Base-by-base conservation (phyloP, 2,797 vertebrate species). In the Gouania willdenowi region DNA sequence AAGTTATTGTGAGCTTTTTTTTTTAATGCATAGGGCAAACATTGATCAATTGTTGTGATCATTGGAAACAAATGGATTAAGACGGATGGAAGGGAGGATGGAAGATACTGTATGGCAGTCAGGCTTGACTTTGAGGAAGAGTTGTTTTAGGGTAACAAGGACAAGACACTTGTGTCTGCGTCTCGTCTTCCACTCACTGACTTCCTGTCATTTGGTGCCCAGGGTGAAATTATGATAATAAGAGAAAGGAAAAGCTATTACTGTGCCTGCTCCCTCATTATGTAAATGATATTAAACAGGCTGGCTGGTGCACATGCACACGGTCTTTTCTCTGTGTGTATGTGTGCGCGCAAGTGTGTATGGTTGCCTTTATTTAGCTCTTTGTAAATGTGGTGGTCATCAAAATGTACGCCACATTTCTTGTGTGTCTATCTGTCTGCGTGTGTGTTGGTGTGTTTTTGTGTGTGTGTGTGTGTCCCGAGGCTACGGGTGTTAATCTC, bases 151-250 rank as follows among this genome's bases (percentile, higher is more conserved):
- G 83, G 91, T 89, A 94, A 88, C 90, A 91, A 94, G 94, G 91
- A 93, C 91, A 91, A 88, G 66, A 73, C 76, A 54, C 46, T 6
- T 51, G 62, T 50, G 33, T 68, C 49, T 66, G 20, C 59, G 62
- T 48, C 30, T 26, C 43, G 22, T 33, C 31, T 41, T 34, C 46
- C 20, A 45, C 53, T 57, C 60, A 70, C 66, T 68, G 65, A 71
- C 49, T 71, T 66, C 66, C 75, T 81, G 75, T 82, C 77, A 89
- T 89, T 89, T 88, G 88, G 91, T 87, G 94, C 94, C 94, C 91
- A 91, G 92, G 94, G 94, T 97, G 89, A 95, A 95, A 95, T 95
- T 93, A 95, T 94, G 93, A 95, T 96, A 98, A 98, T 94, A 96
- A 95, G 92, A 94, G 86, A 88, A 90, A 88, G 91, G 89, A 93